These are phyloP conservation scores for Thecocarcelia acutangulata DNA, from an alignment of 2,888 invertebrate genomes.

Conservation along the genomic window DNA sequence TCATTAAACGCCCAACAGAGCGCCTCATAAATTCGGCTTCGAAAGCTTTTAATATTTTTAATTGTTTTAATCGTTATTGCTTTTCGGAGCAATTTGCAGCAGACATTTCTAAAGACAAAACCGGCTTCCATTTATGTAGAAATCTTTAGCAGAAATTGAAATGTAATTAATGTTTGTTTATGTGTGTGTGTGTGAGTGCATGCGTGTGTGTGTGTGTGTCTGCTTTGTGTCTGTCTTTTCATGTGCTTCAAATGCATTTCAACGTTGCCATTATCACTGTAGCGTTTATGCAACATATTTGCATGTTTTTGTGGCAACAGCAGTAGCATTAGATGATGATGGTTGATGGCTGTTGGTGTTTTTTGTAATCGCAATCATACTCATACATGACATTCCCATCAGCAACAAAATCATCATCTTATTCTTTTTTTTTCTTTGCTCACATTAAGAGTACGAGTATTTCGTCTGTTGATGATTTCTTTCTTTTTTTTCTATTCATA, in stretches of 20 bases:
- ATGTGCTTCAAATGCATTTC: conserved; percentile 6
- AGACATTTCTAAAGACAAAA: conserved; percentile 27
- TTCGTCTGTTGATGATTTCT: conserved; percentile 57
- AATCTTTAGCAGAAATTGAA: conserved; percentile 54
- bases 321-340: conserved; percentile 42
- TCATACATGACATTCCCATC: conserved; percentile 45
- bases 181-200: too few relatives aligned
- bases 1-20: neutral
- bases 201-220: neutral
- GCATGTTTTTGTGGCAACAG: conserved; percentile 30
- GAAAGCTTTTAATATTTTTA: conserved; percentile 7
- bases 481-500: conserved; percentile 21
- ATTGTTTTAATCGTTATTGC: conserved; percentile 2
- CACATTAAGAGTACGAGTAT: conserved; percentile 41
- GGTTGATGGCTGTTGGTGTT: conserved; percentile 24
- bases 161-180: conserved; percentile 58
- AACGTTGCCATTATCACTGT: conserved; percentile 28
- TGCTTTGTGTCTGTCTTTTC: neutral
- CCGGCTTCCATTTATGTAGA: conserved; percentile 39
- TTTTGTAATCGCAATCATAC: conserved; percentile 48
- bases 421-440: conserved; percentile 7
- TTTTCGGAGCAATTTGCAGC: conserved; percentile 43
- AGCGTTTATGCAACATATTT: conserved; percentile 36
- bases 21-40: neutral
- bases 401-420: conserved; percentile 8